These are phyloP conservation scores for Ectemnius cavifrons DNA, from an alignment of 2,888 invertebrate species.

Conservation along the genomic window DNA sequence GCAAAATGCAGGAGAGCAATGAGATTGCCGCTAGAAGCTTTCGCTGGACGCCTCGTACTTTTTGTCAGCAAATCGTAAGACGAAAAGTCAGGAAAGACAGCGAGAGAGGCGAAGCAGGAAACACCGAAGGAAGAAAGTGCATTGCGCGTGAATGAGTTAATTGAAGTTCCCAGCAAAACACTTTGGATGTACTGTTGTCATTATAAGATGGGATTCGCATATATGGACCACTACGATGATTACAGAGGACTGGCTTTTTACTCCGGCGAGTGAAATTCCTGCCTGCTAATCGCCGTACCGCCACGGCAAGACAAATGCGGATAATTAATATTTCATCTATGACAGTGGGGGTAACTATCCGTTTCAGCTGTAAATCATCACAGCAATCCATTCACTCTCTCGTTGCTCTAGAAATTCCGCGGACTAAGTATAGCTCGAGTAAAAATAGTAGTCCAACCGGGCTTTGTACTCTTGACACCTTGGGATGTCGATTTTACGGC, in stretches of 20 bases:
- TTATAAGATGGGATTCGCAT: constrained; percentile 25
- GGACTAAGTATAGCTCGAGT: too few relatives aligned
- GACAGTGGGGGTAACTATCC: background rate
- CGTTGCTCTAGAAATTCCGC: too few relatives aligned
- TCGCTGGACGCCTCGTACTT: background rate
- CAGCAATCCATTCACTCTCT: too few relatives aligned
- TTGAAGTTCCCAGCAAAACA: constrained; percentile 31
- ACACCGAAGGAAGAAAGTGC: constrained; percentile 33
- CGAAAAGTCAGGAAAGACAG: background rate
- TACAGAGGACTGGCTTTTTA: constrained; percentile 13
- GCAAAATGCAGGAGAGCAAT: background rate
- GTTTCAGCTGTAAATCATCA: too few relatives aligned
- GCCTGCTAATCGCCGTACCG: constrained; percentile 6
- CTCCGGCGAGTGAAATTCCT: constrained; percentile 28
- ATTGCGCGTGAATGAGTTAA: constrained; percentile 48
- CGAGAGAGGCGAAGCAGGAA: background rate
- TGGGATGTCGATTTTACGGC: background rate
- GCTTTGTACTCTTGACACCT: background rate
- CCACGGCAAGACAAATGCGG: background rate
- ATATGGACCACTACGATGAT: constrained; percentile 44
- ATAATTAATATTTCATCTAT: constrained; percentile 29
- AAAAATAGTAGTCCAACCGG: too few relatives aligned
- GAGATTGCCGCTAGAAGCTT: background rate
- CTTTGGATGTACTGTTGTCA: background rate
- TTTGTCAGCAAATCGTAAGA: background rate